Percentiles rank a stretch among this genome's conserved stretches.
These are phyloP conservation scores for Dipus sagitta DNA, from an alignment of 2,797 vertebrate species.

Conservation along the genomic window DNA sequence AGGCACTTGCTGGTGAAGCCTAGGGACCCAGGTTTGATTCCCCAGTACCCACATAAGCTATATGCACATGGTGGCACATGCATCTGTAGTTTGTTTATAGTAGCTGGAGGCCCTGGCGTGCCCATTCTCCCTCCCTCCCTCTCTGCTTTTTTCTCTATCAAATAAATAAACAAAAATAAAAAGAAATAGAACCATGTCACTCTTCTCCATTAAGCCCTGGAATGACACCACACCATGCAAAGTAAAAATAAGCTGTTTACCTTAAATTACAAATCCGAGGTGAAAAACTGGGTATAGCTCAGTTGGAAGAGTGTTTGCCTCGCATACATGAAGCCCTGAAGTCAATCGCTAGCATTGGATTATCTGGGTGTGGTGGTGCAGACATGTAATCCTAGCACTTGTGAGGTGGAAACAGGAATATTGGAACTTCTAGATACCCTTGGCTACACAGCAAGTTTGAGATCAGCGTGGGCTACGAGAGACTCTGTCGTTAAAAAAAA, in stretches of 20 bases:
- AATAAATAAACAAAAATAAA: not conserved
- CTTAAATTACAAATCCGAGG: constrained; percentile 22
- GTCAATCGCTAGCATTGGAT: not conserved
- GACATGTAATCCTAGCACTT: not conserved
- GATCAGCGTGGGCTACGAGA: not conserved
- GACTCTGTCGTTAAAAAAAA: too few relatives aligned
- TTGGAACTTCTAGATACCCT: not conserved
- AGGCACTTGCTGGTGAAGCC: too few relatives aligned
- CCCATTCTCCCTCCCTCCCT: too few relatives aligned
- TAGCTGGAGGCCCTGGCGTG: too few relatives aligned
- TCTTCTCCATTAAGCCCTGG: not conserved
- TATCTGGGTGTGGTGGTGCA: too few relatives aligned
- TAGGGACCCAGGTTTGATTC: too few relatives aligned
- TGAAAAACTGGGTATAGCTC: not conserved
- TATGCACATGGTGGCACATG: too few relatives aligned
- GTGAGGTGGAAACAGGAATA: not conserved
- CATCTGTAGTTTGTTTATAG: too few relatives aligned
- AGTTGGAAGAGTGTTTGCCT: not conserved
- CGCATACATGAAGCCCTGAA: not conserved
- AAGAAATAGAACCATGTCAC: not conserved
- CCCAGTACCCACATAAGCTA: too few relatives aligned
- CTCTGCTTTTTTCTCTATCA: too few relatives aligned
- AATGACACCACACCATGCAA: not conserved
- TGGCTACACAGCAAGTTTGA: not conserved
- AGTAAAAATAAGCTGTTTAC: constrained; percentile 38